These are phyloP conservation scores for Scaptomyza montana DNA, from an alignment of 1,140 invertebrate species.

Conservation along the genomic window DNA sequence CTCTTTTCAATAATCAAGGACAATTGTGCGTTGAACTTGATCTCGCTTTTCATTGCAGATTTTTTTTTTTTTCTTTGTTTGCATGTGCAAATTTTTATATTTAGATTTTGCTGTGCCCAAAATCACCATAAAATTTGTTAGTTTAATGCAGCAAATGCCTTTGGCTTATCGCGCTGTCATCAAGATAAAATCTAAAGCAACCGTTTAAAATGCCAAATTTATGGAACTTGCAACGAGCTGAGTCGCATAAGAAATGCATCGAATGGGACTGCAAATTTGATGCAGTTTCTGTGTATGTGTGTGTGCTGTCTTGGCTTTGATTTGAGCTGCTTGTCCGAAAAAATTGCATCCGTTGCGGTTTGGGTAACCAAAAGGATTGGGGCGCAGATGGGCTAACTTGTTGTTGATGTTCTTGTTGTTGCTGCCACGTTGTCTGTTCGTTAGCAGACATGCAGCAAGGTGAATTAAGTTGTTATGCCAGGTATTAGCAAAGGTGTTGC, in stretches of 20 bases:
- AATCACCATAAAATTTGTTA: conserved; percentile 64
- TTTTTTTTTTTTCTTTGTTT: conserved; percentile 17
- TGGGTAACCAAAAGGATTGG: conserved; percentile 21
- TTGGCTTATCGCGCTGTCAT: conserved; percentile 33
- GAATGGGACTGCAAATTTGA: conserved; percentile 60
- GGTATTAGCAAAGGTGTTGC: conserved; percentile 73
- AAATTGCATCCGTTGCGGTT: conserved; percentile 48
- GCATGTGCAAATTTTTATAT: conserved; percentile 63
- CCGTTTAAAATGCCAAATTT: conserved; percentile 73
- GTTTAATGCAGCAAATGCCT: conserved; percentile 60
- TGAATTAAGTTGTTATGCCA: conserved; percentile 76
- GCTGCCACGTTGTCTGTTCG: conserved; percentile 54
- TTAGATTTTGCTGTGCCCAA: conserved; percentile 52
- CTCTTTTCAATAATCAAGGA: conserved; percentile 76
- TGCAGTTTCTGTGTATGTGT: conserved; percentile 28
- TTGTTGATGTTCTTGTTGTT: background rate
- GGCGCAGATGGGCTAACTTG: conserved; percentile 1
- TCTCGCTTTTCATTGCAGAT: conserved; percentile 72
- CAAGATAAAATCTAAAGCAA: conserved; percentile 58
- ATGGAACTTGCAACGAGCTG: conserved; percentile 33
- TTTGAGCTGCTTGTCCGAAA: conserved; percentile 72
- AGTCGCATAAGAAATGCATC: conserved; percentile 55
- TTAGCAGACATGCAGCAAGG: conserved; percentile 47
- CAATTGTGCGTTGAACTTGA: conserved; percentile 82
- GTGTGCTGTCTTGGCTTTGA: conserved; percentile 31